Evolutionary conservation across 2,113 vertebrate species (phyloP), one percentile per base, ranked within the genome.

Genomic region (Lucifuga dentata): DNA sequence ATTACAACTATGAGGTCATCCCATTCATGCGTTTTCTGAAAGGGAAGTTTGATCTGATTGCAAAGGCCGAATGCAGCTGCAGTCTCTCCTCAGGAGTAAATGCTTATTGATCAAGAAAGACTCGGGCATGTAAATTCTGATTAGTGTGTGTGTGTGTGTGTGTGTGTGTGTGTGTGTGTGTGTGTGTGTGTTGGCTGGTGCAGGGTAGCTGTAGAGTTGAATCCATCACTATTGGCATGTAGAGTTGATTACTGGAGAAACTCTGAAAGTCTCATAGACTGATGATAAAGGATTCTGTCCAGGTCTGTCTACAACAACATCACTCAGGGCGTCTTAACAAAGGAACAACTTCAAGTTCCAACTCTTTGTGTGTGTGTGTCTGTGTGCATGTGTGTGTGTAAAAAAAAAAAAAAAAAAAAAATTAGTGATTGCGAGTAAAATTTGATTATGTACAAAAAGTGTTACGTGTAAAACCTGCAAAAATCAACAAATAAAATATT

Each of bases 191-290:
- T 68, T 68, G 80, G 86, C 73, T 65, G 43, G 64, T 51, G 52
- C 56, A 15, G 74, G 32, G 67, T 23, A 11, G 73, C 83, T 57
- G 70, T 73, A 68, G 66, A 72, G 56, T 67, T 32, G 78, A 89
- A 93, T 93, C 90, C 91, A 92, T 93, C 91, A 92, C 85, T 91
- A 92, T 93, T 86, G 92, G 87, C 93, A 92, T 86, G 80, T 89
- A 79, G 56, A 79, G 83, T 80, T 90, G 91, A 93, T 92, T 91
- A 91, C 90, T 84, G 55, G 74, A 84, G 84, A 87, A 89, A 82
- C 84, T 69, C 83, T 76, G 78, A 83, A 86, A 86, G 80, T 85
- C 90, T 91, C 81, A 84, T 89, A 86, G 90, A 91, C 76, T 83
- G 57, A 83, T 90, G 85, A 90, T 86, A 78, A 90, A 91, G 88